Percentiles rank a stretch among this genome's conserved stretches.
These are phyloP conservation scores for Loris lydekkerianus DNA, from an alignment of 2,797 vertebrate species.

Conservation along the genomic window DNA sequence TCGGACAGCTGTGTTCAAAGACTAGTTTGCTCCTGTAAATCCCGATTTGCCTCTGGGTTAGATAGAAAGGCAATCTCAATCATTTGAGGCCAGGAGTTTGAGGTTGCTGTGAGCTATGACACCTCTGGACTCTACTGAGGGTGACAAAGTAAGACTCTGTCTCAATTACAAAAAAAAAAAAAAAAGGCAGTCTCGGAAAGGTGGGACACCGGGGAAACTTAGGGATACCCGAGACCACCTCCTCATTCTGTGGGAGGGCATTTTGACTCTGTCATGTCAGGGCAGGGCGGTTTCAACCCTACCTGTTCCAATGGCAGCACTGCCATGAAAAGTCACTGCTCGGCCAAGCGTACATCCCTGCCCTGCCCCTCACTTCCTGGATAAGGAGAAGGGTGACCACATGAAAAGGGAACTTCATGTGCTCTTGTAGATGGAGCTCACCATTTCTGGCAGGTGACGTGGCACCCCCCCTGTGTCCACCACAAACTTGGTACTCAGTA, in stretches of 20 bases:
- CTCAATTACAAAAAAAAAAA: too few relatives aligned
- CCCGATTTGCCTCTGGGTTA: neutral
- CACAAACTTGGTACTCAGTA: neutral
- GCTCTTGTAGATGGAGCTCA: neutral
- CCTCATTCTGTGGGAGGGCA: too few relatives aligned
- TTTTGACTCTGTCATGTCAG: neutral
- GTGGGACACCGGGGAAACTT: neutral
- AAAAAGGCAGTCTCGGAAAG: neutral
- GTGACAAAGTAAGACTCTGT: too few relatives aligned
- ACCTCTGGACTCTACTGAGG: too few relatives aligned
- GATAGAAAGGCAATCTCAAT: neutral
- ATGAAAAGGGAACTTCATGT: neutral
- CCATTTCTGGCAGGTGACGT: neutral
- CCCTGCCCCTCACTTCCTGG: neutral
- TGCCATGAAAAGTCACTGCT: neutral
- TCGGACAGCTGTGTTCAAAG: neutral
- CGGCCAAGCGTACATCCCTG: neutral
- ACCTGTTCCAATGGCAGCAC: neutral
- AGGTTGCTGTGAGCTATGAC: too few relatives aligned
- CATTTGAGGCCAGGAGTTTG: too few relatives aligned
- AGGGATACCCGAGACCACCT: neutral
- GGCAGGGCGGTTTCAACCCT: neutral
- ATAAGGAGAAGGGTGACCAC: neutral
- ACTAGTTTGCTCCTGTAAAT: neutral
- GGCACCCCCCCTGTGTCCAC: too few relatives aligned